Conservation (phyloP, 2,797 vertebrate genomes). For the Urosaurus nigricauda region DNA sequence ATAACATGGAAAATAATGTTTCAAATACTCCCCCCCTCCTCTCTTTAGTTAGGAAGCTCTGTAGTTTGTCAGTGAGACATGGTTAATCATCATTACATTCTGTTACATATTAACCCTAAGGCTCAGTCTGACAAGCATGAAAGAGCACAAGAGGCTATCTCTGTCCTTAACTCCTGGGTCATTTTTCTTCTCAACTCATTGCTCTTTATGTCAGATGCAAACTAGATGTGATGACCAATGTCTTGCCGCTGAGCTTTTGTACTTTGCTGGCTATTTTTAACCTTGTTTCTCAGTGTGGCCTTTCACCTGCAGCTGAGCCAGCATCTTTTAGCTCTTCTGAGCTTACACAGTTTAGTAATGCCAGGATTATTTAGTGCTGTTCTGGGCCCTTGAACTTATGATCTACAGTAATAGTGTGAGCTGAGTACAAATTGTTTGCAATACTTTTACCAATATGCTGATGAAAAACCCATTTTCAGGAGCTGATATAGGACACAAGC, state of each 20-base stretch:
- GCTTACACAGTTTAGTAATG: slow-evolving; percentile 52
- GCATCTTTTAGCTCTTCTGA: slow-evolving; percentile 42
- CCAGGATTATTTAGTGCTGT: slow-evolving; percentile 50
- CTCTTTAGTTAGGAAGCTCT: neutral
- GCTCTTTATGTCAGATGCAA: slow-evolving; percentile 26
- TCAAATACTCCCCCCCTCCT: neutral
- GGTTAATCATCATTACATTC: slow-evolving; percentile 31
- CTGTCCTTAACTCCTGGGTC: neutral
- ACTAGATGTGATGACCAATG: neutral
- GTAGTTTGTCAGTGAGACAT: slow-evolving; percentile 5
- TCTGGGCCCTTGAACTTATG: slow-evolving; percentile 52
- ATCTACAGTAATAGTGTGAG: slow-evolving; percentile 55
- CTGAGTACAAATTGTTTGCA: slow-evolving; percentile 54
- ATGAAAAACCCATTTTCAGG: slow-evolving; percentile 34
- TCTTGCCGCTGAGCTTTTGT: slow-evolving; percentile 30
- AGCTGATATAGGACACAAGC: slow-evolving; percentile 26
- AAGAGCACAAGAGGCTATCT: slow-evolving; percentile 8
- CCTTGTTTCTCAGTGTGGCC: slow-evolving; percentile 60
- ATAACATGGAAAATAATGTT: neutral
- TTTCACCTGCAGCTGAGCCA: slow-evolving; percentile 56
- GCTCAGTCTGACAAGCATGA: neutral
- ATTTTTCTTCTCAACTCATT: slow-evolving; percentile 36
- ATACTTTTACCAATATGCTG: slow-evolving; percentile 43
- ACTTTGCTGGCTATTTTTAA: slow-evolving; percentile 47
- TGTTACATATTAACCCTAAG: slow-evolving; percentile 3